These are phyloP conservation scores for Gymnocheta viridis DNA, from an alignment of 2,888 invertebrate genomes.

Conservation along the genomic window DNA sequence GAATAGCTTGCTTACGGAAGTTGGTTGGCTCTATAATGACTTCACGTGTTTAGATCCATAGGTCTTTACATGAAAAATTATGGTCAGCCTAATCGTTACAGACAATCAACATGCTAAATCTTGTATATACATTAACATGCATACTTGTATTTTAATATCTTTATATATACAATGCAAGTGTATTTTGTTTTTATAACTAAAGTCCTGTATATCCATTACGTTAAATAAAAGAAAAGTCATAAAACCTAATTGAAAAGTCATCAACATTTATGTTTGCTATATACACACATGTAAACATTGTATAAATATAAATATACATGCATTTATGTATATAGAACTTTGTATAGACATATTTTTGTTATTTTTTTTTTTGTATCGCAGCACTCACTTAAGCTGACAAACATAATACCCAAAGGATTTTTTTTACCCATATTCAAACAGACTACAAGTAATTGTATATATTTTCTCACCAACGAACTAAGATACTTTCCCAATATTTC, in stretches of 20 bases:
- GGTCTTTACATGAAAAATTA: background rate
- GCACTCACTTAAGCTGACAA: constrained; percentile 72
- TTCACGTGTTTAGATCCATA: background rate
- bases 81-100: constrained; percentile 28
- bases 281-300: constrained; percentile 12
- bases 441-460: constrained; percentile 38
- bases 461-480: background rate
- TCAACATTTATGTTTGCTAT: constrained; percentile 71
- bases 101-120: constrained; percentile 22
- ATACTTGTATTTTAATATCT: constrained; percentile 2
- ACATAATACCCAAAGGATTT: constrained; percentile 70
- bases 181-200: constrained; percentile 52
- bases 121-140: background rate
- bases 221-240: constrained; percentile 72
- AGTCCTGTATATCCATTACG: constrained; percentile 63
- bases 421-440: constrained; percentile 1
- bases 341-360: constrained; percentile 13
- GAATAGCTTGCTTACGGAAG: too few relatives aligned
- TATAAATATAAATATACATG: background rate
- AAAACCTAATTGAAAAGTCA: constrained; percentile 75
- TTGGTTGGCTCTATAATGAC: too few relatives aligned
- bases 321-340: background rate
- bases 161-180: background rate
- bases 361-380: constrained; percentile 61
- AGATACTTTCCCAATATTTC: background rate